Evolutionary conservation across 2,888 invertebrate species (phyloP).

Genomic region (Watsonalla binaria): DNA sequence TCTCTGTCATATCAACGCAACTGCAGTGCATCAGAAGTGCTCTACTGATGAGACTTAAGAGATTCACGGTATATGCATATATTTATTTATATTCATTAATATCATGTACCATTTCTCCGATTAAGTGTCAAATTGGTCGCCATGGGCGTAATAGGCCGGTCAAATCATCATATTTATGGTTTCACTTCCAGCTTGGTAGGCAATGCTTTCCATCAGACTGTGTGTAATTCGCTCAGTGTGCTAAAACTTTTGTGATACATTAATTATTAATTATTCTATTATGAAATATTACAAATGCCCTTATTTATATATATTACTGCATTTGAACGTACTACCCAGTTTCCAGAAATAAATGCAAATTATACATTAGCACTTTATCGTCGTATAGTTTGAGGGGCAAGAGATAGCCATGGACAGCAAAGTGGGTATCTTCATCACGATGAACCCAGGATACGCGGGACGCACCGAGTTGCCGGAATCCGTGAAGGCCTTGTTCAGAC

Average conservation of each 20-base stretch:
- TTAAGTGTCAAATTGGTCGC: too few relatives aligned
- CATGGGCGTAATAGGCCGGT: too few relatives aligned
- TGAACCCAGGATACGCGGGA: constrained; percentile 97
- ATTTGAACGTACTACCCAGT: neutral
- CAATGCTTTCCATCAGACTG: too few relatives aligned
- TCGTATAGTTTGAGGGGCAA: constrained; percentile 86
- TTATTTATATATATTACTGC: neutral
- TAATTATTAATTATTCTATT: too few relatives aligned
- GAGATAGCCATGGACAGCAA: constrained; percentile 90
- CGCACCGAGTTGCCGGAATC: constrained; percentile 95
- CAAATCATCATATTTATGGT: too few relatives aligned
- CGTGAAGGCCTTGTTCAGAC: constrained; percentile 93
- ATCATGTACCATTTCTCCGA: too few relatives aligned
- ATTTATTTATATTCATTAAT: too few relatives aligned
- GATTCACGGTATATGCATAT: constrained; percentile 81
- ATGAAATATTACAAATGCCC: neutral
- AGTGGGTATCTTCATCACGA: constrained; percentile 95
- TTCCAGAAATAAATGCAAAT: too few relatives aligned
- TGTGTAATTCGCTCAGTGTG: too few relatives aligned
- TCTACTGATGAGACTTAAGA: constrained; percentile 84
- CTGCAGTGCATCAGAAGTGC: constrained; percentile 93
- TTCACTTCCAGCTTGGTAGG: too few relatives aligned
- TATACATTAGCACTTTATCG: neutral
- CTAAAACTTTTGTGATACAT: too few relatives aligned
- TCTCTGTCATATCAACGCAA: constrained; percentile 95